Evolutionary conservation across 2,113 vertebrate genomes (phyloP).

Genomic region (Felis catus): DNA sequence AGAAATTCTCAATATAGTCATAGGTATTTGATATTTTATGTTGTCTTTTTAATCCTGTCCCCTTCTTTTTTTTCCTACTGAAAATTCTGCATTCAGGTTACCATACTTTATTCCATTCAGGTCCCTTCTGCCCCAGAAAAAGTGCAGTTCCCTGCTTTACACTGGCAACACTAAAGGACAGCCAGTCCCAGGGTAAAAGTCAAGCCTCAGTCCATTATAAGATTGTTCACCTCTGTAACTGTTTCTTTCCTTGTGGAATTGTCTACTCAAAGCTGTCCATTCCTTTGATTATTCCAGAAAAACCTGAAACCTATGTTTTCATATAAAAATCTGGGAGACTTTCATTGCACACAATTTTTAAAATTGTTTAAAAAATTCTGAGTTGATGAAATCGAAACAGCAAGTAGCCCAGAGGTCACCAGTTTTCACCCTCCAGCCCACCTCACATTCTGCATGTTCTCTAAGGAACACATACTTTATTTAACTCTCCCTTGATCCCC

Average conservation of each 20-base stretch:
- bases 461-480: neutral
- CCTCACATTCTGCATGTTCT: neutral
- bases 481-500: neutral
- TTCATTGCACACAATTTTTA: neutral
- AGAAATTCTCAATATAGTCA: neutral
- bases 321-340: neutral
- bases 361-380: neutral
- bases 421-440: neutral
- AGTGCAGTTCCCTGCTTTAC: neutral
- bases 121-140: neutral
- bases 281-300: constrained; percentile 34
- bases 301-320: neutral
- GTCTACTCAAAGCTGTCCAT: neutral
- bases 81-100: constrained; percentile 7
- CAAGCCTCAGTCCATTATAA: neutral
- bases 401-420: neutral
- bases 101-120: neutral
- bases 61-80: neutral
- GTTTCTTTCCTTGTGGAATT: constrained; percentile 4
- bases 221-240: neutral
- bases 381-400: neutral
- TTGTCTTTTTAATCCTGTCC: neutral
- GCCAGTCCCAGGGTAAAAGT: neutral
- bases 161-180: neutral
- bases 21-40: neutral